These are phyloP conservation scores for Antigone vipio DNA, from an alignment of 2,113 vertebrate species.

Conservation along the genomic window DNA sequence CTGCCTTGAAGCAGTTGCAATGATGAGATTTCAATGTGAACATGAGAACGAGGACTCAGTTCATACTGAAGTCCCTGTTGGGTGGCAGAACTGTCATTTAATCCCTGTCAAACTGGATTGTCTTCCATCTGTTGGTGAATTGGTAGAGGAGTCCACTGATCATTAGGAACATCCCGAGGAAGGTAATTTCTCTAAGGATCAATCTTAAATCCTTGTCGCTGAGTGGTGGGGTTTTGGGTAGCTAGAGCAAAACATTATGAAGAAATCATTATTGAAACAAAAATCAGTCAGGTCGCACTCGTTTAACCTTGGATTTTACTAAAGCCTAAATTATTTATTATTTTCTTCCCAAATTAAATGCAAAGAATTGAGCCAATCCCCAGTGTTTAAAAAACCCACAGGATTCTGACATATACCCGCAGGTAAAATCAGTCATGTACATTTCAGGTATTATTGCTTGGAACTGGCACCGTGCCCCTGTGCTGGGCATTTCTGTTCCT, in stretches of 20 bases:
- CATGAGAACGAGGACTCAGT: neutral
- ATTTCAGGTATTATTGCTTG: neutral
- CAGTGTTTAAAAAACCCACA: neutral
- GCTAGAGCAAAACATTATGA: neutral
- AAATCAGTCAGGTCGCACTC: neutral
- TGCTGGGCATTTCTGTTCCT: neutral
- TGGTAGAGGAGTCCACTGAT: neutral
- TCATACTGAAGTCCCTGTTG: neutral
- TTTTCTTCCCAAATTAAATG: neutral
- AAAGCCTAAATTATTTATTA: neutral
- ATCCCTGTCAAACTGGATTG: neutral
- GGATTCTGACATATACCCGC: neutral
- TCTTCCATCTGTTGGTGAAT: neutral
- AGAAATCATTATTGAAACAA: neutral
- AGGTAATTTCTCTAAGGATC: neutral
- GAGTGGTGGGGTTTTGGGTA: accelerated
- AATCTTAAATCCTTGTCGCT: neutral
- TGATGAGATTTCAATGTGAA: neutral
- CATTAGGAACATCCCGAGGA: neutral
- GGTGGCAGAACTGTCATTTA: neutral
- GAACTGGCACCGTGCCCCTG: neutral
- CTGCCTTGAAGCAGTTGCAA: neutral
- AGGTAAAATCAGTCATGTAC: neutral
- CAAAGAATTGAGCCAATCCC: neutral
- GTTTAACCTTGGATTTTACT: neutral